Percentiles rank a stretch among this genome's conserved stretches.
Conservation (phyloP, 2,113 vertebrate genomes). For the Herpetotheres cachinnans region DNA sequence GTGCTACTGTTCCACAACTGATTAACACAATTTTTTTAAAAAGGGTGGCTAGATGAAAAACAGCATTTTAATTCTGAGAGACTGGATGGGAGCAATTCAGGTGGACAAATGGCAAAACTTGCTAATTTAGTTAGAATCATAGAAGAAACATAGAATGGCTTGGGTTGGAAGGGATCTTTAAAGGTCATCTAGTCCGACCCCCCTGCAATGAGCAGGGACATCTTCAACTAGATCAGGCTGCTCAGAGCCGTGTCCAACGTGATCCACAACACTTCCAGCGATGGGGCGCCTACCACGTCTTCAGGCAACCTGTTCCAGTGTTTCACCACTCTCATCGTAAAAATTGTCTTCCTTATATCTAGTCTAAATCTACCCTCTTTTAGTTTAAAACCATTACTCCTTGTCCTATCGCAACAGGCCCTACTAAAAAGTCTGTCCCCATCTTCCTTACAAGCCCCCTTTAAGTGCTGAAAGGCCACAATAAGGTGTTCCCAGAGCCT, state of each 20-base stretch:
- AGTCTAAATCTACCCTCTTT: too few relatives aligned
- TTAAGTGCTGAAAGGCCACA: neutral
- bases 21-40: neutral
- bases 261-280: neutral
- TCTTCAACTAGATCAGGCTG: neutral
- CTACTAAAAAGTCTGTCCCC: neutral
- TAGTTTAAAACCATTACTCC: neutral
- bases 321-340: too few relatives aligned
- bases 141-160: neutral
- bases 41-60: neutral
- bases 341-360: too few relatives aligned
- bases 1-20: neutral
- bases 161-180: neutral
- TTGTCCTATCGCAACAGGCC: accelerated
- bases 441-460: neutral
- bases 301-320: neutral
- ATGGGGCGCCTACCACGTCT: neutral
- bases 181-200: neutral
- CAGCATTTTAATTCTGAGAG: neutral
- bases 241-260: accelerated
- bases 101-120: neutral
- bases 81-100: neutral
- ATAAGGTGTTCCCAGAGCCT: accelerated
- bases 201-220: too few relatives aligned
- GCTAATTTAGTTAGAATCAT: neutral